Percentiles rank a stretch among this genome's conserved stretches.
phyloP scores from a whole-genome alignment of 2,797 vertebrate species.

The Heliangelus exortis region DNA sequence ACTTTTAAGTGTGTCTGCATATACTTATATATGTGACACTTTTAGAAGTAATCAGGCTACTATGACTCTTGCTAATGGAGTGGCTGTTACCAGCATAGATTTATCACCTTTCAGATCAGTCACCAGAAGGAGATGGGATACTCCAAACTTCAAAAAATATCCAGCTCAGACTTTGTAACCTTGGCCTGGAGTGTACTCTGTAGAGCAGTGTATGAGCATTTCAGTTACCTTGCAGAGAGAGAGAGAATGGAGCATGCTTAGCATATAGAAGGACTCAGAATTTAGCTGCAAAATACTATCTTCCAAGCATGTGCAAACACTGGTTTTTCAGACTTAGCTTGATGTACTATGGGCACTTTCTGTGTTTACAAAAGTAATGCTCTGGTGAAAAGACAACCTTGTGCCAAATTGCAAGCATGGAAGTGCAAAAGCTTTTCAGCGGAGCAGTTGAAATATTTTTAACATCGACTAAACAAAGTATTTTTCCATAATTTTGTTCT shows the following conservation, averaged over 20 bases:
- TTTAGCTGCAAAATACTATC: background rate
- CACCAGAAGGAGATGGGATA: background rate
- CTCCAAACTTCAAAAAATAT: background rate
- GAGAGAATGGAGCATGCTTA: background rate
- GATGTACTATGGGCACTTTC: slow-evolving; percentile 9
- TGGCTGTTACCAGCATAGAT: slow-evolving; percentile 28
- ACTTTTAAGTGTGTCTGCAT: background rate
- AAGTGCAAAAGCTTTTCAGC: background rate
- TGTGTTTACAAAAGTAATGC: slow-evolving; percentile 24
- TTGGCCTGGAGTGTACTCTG: background rate
- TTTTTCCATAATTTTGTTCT: slow-evolving; percentile 5
- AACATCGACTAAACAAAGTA: slow-evolving; percentile 9
- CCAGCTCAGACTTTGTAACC: background rate
- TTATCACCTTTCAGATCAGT: slow-evolving; percentile 29
- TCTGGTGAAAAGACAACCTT: background rate
- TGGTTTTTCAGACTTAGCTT: background rate
- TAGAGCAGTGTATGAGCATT: background rate
- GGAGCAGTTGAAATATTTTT: slow-evolving; percentile 23
- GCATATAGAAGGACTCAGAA: background rate
- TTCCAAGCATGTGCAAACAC: background rate
- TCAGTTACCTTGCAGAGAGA: background rate
- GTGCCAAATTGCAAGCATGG: slow-evolving; percentile 22
- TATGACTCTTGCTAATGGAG: background rate
- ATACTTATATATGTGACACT: background rate
- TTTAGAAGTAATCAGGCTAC: background rate